Base-by-base conservation (phyloP, 2,888 invertebrate species). In the Apodemia duryi region DNA sequence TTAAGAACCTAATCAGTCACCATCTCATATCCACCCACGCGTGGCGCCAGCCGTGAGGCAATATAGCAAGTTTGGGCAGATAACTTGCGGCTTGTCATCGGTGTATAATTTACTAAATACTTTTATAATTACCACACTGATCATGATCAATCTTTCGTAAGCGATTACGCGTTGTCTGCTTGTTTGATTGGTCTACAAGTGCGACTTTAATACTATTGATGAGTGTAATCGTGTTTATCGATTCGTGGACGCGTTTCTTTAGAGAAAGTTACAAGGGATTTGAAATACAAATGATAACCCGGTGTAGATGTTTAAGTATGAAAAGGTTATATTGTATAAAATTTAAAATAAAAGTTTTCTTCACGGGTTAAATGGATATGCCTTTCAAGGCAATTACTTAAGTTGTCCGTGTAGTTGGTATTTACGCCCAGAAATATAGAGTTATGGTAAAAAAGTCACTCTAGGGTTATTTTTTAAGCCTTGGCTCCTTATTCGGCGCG, bases 1-100 rank as follows among this genome's bases (percentile, higher is more conserved):
- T 85, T 85, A 87, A 87, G 87, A 83, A 82, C 80, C 81, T 86
- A 88, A 89, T 88, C 88, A 86, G 88, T 88, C 89, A 88, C 84
- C 85, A 86, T 87, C 85, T 80, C 77, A 73, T 76, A 73, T 73
- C 77, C 69, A 75, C 89, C 88, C 83, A 88, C 89, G 85, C 86
- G 73, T 78, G 84, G 85, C 86, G 86, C 86, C 85, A 75, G 71
- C 49, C 71, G 69, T 77, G 77, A 73, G 70, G 77, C 74, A 78
- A 79, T 46, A 46, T 63, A 62, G 63, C 66, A 52, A 63, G 63
- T 63, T 66, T 64, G 62, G 49, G 52, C 66, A 62, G 65, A 68
- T 69, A 64, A 68, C 63, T 63, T 28, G 63, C 63, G 63, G 57
- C 63, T 64, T 66, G 63, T 70, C 67, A 67, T 65, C 63, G 63